Percentiles rank a stretch among this genome's conserved stretches.
phyloP scores from a whole-genome alignment of 2,797 vertebrate genomes.

The Poeciliopsis paucimaculata region DNA sequence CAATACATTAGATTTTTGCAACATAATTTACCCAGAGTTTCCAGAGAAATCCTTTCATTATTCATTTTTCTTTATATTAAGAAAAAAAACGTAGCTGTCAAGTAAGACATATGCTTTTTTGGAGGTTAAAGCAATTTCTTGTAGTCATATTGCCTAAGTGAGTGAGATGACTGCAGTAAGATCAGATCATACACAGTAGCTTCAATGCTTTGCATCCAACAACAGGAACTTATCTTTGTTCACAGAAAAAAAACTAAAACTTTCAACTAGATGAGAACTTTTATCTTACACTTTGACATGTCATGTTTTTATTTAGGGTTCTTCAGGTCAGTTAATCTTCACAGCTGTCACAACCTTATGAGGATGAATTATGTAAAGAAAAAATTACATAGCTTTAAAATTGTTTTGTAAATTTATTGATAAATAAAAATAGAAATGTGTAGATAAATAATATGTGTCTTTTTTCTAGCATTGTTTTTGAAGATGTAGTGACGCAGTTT shows the following conservation, averaged over 20 bases:
- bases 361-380: too few relatives aligned
- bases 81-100: neutral
- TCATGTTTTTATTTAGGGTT: neutral
- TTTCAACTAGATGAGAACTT: neutral
- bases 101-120: neutral
- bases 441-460: too few relatives aligned
- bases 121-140: neutral
- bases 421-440: neutral
- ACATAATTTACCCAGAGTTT: neutral
- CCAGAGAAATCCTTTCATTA: neutral
- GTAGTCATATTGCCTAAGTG: neutral
- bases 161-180: neutral
- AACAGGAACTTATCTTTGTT: neutral
- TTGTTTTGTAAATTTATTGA: neutral
- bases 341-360: too few relatives aligned
- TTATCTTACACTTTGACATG: neutral
- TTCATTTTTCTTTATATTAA: neutral
- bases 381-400: neutral
- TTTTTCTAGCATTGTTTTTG: neutral
- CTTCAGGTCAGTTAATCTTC: neutral
- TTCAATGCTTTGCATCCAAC: neutral
- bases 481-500: neutral
- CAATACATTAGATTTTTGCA: neutral
- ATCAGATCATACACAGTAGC: neutral
- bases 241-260: neutral